phyloP scores from a whole-genome alignment of 1,140 invertebrate species.

The Drosophila serrata region DNA sequence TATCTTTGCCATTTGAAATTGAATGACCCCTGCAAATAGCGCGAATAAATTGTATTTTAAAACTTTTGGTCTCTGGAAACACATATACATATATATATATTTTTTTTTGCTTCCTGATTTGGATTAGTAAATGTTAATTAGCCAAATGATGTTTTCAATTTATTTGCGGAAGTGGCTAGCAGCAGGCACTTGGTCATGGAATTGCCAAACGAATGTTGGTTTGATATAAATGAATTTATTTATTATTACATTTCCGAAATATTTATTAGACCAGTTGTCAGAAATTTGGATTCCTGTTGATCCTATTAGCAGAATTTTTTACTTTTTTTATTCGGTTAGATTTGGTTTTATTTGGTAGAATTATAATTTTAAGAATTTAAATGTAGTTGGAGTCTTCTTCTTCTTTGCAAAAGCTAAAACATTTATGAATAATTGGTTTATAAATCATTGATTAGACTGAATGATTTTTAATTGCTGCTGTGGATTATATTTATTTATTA shows the following conservation, averaged over 20 bases:
- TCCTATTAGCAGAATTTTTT: neutral
- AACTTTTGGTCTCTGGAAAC: neutral
- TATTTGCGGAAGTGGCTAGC: constrained; percentile 25
- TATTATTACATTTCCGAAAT: constrained; percentile 8
- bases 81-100: neutral
- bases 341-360: neutral
- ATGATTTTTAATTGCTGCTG: neutral
- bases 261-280: neutral
- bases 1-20: constrained; percentile 37
- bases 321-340: neutral
- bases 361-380: neutral
- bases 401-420: neutral
- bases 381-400: neutral
- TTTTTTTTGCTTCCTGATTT: constrained; percentile 26
- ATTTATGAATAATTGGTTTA: neutral
- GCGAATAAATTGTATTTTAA: constrained; percentile 38
- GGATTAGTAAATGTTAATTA: constrained; percentile 40
- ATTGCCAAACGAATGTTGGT: neutral
- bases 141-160: constrained; percentile 28
- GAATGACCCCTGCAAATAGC: constrained; percentile 8
- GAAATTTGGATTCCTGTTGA: neutral
- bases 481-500: neutral
- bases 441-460: neutral
- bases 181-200: neutral
- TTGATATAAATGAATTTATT: neutral